Conservation (phyloP, 2,888 invertebrate genomes). For the Lasioglossum lativentre region DNA sequence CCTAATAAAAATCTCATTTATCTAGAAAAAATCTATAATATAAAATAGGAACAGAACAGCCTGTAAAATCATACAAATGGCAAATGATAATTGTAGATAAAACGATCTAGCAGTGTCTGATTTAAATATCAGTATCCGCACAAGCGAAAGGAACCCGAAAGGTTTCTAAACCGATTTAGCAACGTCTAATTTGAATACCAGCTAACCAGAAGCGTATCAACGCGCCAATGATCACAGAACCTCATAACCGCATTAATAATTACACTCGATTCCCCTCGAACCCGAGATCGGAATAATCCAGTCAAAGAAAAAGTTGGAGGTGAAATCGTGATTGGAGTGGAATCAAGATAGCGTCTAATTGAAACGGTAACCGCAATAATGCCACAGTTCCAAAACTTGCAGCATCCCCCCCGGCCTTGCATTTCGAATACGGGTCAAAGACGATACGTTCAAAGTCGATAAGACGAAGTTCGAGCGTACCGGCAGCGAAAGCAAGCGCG, state of each 20-base stretch:
- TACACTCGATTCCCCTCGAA: background rate
- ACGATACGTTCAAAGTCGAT: conserved; percentile 52
- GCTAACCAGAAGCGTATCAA: background rate
- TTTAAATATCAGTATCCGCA: background rate
- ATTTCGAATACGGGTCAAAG: conserved; percentile 41
- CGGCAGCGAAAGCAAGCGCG: conserved; percentile 11
- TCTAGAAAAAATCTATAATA: no score
- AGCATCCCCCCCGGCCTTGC: conserved; percentile 22
- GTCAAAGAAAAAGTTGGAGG: conserved; percentile 1
- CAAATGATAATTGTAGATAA: background rate
- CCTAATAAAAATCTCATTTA: no score
- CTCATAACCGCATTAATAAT: background rate
- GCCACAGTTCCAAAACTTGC: conserved; percentile 30
- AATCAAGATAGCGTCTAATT: conserved; percentile 19
- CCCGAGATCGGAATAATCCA: background rate
- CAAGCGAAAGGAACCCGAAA: background rate
- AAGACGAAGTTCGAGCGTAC: conserved; percentile 45
- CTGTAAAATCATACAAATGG: background rate
- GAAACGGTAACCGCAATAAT: conserved; percentile 12
- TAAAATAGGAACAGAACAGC: no score
- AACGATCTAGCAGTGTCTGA: background rate
- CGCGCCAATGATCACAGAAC: background rate
- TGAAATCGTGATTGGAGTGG: background rate
- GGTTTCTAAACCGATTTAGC: background rate
- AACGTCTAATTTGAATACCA: background rate